A percentile compares a stretch with the other conserved stretches of the same genome.
These are phyloP conservation scores for Drosophila eohydei DNA, from an alignment of 2,888 invertebrate species.

Conservation along the genomic window DNA sequence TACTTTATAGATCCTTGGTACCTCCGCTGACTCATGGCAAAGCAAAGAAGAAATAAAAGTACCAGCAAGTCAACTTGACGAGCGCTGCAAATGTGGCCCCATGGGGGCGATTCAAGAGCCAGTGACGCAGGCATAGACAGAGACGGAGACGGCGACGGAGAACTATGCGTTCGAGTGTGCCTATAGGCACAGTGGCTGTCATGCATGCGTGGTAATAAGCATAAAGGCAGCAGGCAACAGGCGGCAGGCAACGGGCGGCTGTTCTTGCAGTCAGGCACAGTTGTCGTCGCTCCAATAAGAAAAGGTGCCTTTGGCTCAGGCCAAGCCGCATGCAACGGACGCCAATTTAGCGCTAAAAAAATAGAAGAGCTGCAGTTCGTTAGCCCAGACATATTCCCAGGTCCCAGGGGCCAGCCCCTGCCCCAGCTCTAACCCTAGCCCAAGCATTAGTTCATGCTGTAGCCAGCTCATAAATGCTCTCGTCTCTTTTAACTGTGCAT, in stretches of 20 bases:
- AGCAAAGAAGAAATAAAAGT: conserved; percentile 23
- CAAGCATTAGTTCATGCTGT: neutral
- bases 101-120: conserved; percentile 54
- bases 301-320: conserved; percentile 39
- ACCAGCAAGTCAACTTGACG: conserved; percentile 64
- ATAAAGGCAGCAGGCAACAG: conserved; percentile 49
- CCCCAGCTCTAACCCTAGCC: neutral
- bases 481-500: conserved; percentile 4
- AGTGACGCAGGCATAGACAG: conserved; percentile 25
- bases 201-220: conserved; percentile 80
- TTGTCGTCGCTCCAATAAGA: conserved; percentile 64
- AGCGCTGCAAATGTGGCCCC: conserved; percentile 61
- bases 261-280: conserved; percentile 38
- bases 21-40: conserved; percentile 38
- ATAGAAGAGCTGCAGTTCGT: conserved; percentile 56
- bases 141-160: conserved; percentile 2
- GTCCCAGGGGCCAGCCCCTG: neutral
- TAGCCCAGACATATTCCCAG: conserved; percentile 47
- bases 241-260: conserved; percentile 17
- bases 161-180: conserved; percentile 46
- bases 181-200: conserved; percentile 55
- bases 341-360: conserved; percentile 69
- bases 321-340: conserved; percentile 64
- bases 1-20: conserved; percentile 18
- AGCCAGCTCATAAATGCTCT: conserved; percentile 33